Evolutionary conservation across 2,113 vertebrate species (phyloP).

Genomic region (Aplodontia rufa): DNA sequence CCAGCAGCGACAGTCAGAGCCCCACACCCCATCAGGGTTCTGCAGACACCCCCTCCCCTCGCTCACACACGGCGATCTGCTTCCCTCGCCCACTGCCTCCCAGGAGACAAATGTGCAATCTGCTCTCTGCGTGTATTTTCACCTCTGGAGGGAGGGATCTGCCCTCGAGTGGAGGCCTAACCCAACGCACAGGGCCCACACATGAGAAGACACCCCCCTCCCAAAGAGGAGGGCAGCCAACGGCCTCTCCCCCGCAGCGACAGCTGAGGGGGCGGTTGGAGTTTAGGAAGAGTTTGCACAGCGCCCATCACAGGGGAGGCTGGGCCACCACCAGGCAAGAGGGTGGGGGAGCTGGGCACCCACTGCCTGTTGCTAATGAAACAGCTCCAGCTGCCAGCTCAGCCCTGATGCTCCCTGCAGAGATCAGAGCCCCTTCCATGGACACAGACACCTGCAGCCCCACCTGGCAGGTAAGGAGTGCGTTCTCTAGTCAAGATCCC

Average conservation of each 20-base stretch:
- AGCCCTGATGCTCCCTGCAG: not conserved
- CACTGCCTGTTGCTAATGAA: not conserved
- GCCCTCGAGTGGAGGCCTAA: not conserved
- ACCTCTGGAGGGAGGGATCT: slow-evolving; percentile 52
- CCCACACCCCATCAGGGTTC: not conserved
- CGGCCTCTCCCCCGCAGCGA: not conserved
- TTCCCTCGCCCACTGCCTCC: slow-evolving; percentile 50
- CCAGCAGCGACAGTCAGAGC: not conserved
- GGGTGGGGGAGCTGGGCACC: not conserved
- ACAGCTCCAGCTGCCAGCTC: not conserved
- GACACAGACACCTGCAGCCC: not conserved
- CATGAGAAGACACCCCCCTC: not conserved
- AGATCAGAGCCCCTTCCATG: not conserved
- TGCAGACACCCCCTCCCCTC: slow-evolving; percentile 16
- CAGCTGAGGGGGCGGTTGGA: slow-evolving; percentile 1
- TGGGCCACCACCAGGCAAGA: not conserved
- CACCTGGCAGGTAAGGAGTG: not conserved
- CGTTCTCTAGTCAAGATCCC: not conserved
- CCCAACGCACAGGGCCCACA: not conserved
- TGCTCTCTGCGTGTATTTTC: not conserved
- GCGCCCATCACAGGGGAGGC: not conserved
- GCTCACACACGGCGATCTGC: not conserved
- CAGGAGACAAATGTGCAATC: slow-evolving; percentile 47
- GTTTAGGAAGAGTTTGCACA: not conserved
- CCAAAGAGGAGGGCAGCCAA: not conserved